Evolutionary conservation across 2,888 invertebrate genomes (phyloP).

Genomic region (Galerucella calmariensis): DNA sequence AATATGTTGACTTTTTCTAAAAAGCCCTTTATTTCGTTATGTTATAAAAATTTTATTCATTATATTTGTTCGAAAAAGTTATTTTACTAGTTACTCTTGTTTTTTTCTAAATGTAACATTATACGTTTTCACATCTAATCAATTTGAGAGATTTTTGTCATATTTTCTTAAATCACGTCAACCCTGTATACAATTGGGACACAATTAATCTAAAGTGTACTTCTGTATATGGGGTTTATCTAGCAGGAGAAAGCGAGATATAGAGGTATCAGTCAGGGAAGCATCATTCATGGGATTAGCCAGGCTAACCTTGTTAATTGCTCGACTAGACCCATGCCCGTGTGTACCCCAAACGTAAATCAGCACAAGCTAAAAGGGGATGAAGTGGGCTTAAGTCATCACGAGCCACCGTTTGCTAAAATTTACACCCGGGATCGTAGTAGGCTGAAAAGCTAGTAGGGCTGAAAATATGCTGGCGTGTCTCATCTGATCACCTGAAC

Average conservation of each 20-base stretch:
- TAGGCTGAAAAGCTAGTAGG: slow-evolving; percentile 32
- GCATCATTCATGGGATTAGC: slow-evolving; percentile 68
- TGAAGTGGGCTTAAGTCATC: slow-evolving; percentile 65
- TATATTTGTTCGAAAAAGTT: too few relatives aligned
- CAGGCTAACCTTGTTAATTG: slow-evolving; percentile 68
- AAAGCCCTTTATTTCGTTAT: too few relatives aligned
- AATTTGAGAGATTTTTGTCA: neutral
- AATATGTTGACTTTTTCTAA: too few relatives aligned
- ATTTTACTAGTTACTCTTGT: too few relatives aligned
- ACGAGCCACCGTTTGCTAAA: slow-evolving; percentile 57
- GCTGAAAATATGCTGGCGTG: slow-evolving; percentile 50
- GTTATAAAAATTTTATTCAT: too few relatives aligned
- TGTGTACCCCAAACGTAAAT: slow-evolving; percentile 64
- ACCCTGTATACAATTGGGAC: slow-evolving; percentile 7
- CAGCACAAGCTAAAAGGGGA: slow-evolving; percentile 65
- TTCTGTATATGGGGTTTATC: slow-evolving; percentile 33
- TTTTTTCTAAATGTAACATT: too few relatives aligned
- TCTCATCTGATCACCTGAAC: slow-evolving; percentile 44
- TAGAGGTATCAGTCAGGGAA: slow-evolving; percentile 60
- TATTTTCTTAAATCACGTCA: neutral
- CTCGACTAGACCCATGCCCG: slow-evolving; percentile 63
- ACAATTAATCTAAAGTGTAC: slow-evolving; percentile 14
- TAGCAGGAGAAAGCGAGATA: slow-evolving; percentile 42
- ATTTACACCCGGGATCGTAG: slow-evolving; percentile 59
- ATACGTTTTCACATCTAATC: neutral